Conservation (phyloP, 1,140 invertebrate genomes). For the Drosophila ogumai region DNA sequence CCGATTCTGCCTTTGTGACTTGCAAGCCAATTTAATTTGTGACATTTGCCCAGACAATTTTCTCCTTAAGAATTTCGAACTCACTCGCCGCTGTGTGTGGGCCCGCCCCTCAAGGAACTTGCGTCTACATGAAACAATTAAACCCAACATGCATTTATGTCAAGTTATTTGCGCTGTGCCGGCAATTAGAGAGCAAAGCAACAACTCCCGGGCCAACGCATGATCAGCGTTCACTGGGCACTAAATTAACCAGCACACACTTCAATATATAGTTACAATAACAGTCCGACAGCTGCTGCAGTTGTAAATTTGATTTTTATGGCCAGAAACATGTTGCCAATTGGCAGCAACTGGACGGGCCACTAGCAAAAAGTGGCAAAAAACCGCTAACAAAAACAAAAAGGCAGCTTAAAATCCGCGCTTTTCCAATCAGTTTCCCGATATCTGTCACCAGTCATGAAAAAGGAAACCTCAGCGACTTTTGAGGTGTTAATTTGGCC, state of each 20-base stretch:
- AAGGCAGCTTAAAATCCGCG: conserved; percentile 15
- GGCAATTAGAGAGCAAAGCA: conserved; percentile 65
- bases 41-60: conserved; percentile 73
- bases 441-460: conserved; percentile 72
- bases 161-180: conserved; percentile 77
- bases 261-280: conserved; percentile 31
- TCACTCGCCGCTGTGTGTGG: conserved; percentile 50
- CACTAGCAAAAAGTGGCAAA: conserved; percentile 36
- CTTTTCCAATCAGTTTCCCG: conserved; percentile 55
- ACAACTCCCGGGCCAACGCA: conserved; percentile 33
- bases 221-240: conserved; percentile 61
- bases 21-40: conserved; percentile 75
- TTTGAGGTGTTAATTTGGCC: conserved; percentile 74
- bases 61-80: conserved; percentile 26
- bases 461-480: conserved; percentile 50
- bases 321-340: conserved; percentile 73
- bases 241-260: conserved; percentile 59
- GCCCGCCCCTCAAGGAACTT: conserved; percentile 61
- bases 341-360: conserved; percentile 61
- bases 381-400: neutral
- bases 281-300: conserved; percentile 71
- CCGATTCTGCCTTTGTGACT: conserved; percentile 52
- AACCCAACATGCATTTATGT: conserved; percentile 82
- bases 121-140: conserved; percentile 79
- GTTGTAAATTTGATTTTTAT: conserved; percentile 83